Evolutionary conservation across 2,888 invertebrate species (phyloP).

Genomic region (Sphinx pinastri): DNA sequence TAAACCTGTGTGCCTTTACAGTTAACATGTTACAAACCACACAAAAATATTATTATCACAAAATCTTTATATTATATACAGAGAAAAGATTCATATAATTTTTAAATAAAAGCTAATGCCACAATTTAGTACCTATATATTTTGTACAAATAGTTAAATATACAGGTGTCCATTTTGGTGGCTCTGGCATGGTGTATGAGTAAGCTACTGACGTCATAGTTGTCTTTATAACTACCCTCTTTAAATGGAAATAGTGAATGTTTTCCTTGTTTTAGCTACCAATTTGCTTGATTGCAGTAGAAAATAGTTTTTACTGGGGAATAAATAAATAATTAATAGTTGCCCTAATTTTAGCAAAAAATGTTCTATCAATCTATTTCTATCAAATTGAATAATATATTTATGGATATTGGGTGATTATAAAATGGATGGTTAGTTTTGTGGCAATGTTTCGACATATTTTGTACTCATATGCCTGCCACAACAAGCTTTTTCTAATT

Average conservation of each 20-base stretch:
- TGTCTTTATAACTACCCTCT: not conserved
- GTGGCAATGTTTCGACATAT: too few relatives aligned
- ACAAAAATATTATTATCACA: not conserved
- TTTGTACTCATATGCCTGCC: too few relatives aligned
- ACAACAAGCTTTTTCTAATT: not conserved
- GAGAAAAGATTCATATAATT: not conserved
- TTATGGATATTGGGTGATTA: too few relatives aligned
- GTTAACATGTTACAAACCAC: not conserved
- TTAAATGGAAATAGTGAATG: not conserved
- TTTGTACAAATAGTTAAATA: slow-evolving; percentile 12
- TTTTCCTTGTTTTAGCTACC: too few relatives aligned
- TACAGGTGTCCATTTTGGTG: not conserved
- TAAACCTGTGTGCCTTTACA: not conserved
- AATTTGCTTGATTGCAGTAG: too few relatives aligned
- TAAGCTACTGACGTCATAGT: not conserved
- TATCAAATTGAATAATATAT: too few relatives aligned
- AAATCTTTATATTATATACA: not conserved
- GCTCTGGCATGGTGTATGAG: not conserved
- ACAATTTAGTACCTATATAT: slow-evolving; percentile 13
- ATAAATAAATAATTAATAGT: too few relatives aligned
- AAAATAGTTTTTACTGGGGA: too few relatives aligned
- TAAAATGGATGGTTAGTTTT: too few relatives aligned
- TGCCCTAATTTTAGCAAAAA: too few relatives aligned
- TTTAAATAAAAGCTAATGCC: slow-evolving; percentile 14
- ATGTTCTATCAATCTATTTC: too few relatives aligned